phyloP scores from a whole-genome alignment of 2,888 invertebrate species.

The Brassicogethes aeneus region DNA sequence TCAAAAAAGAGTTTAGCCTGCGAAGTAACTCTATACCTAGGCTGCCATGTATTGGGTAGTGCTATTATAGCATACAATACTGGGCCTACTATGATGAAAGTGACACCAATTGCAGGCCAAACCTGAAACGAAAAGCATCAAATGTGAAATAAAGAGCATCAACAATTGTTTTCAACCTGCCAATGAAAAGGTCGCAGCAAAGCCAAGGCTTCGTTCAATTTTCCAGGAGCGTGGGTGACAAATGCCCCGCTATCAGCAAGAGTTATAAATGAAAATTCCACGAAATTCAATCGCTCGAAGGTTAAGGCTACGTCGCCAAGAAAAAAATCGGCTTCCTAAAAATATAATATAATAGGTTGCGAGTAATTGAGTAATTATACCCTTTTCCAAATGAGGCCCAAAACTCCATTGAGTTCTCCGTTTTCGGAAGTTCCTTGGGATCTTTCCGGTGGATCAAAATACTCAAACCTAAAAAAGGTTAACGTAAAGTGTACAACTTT shows the following conservation, averaged over 20 bases:
- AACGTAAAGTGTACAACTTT: not conserved
- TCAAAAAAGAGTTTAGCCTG: slow-evolving; percentile 43
- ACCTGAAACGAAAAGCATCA: slow-evolving; percentile 50
- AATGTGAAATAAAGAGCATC: too few species aligned
- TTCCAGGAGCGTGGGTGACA: slow-evolving; percentile 64
- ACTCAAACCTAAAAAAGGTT: slow-evolving; percentile 46
- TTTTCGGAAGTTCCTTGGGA: slow-evolving; percentile 62
- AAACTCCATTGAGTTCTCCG: slow-evolving; percentile 61
- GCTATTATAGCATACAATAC: slow-evolving; percentile 59
- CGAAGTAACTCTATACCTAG: slow-evolving; percentile 33
- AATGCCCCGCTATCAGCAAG: slow-evolving; percentile 71
- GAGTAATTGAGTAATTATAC: slow-evolving; percentile 38
- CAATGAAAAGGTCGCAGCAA: slow-evolving; percentile 64
- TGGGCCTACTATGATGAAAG: slow-evolving; percentile 58
- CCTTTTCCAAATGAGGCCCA: slow-evolving; percentile 61
- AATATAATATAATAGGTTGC: slow-evolving; percentile 4
- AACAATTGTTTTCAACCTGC: slow-evolving; percentile 43
- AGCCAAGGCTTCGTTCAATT: slow-evolving; percentile 64
- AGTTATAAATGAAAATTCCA: slow-evolving; percentile 69
- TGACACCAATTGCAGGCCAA: slow-evolving; percentile 61
- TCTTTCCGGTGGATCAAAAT: slow-evolving; percentile 64
- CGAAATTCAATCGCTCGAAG: slow-evolving; percentile 60
- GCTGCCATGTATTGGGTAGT: slow-evolving; percentile 51
- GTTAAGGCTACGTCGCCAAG: slow-evolving; percentile 68
- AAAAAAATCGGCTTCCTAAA: slow-evolving; percentile 61